These are phyloP conservation scores for Pygoscelis adeliae DNA, from an alignment of 2,113 vertebrate species.

Conservation along the genomic window DNA sequence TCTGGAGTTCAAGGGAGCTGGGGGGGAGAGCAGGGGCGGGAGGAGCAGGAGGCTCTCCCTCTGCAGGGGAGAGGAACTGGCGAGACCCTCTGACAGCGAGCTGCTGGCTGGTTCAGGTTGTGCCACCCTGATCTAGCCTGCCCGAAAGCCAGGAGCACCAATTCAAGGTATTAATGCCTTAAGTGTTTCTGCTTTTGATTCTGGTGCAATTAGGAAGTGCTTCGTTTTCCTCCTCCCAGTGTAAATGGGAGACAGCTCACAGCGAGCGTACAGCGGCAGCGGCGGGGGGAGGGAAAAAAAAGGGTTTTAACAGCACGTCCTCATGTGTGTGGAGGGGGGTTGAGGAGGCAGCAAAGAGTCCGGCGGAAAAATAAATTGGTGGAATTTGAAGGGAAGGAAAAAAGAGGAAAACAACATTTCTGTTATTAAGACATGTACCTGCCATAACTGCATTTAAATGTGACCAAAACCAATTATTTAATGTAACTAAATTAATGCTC, in stretches of 20 bases:
- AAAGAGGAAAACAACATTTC: not conserved
- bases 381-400: not conserved
- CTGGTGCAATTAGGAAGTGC: not conserved
- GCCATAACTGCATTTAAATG: not conserved
- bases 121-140: not conserved
- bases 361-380: not conserved
- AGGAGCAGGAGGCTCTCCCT: not conserved
- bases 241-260: not conserved
- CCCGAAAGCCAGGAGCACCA: not conserved
- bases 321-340: not conserved
- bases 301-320: no score
- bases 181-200: not conserved
- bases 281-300: no score
- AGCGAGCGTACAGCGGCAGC: accelerated
- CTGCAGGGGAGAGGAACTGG: not conserved
- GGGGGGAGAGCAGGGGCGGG: not conserved
- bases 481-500: not conserved
- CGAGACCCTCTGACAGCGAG: not conserved
- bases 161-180: not conserved
- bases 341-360: not conserved
- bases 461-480: not conserved
- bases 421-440: not conserved
- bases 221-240: not conserved
- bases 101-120: accelerated
- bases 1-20: not conserved